Base-by-base conservation (phyloP, 1,140 invertebrate genomes). In the Thaumatotibia leucotreta region DNA sequence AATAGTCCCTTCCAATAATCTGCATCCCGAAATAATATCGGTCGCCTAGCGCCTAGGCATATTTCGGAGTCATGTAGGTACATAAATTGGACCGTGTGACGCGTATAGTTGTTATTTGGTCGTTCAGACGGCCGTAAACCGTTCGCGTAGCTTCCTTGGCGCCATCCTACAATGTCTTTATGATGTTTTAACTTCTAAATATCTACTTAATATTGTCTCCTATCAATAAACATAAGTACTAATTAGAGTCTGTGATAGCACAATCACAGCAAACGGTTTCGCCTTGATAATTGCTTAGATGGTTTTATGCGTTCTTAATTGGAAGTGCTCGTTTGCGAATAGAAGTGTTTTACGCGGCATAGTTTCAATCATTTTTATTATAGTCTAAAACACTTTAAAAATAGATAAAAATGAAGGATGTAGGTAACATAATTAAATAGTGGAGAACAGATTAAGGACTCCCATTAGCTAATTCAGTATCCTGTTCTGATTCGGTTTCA, bases 171-270 rank as follows among this genome's bases (percentile, higher is more conserved):
- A 58, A 58, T 58, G 52, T 58, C 52, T 58, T 58, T 58, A 58
- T n/a, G 52, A 58, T 31, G 11, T 58, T 58, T 31, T 58, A 58
- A 58, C 52, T 29, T 58, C n/a, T 24, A 54, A 54, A 23, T 58
- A 20, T 24, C 52, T 29, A 29, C 27, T 14, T 58, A 29, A 29
- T 58, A 58, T 58, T 58, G 52, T 58, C 27, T 58, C 52, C 29
- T 58, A 29, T 58, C 52, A 58, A 58, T 58, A 58, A 58, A 29
- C 52, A 58, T 58, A 58, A 58, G 52, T 58, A 58, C 52, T 58
- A 58, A 58, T 58, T 58, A 58, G 52, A 58, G 14, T 54, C 50
- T 58, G 23, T 24, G 52, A 58, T 31, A 58, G 23, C 24, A 58
- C 24, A 58, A 58, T 31, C 52, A 29, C 52, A 24, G 52, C 52